Percentiles rank a stretch among this genome's conserved stretches.
Evolutionary conservation across 1,140 invertebrate genomes (phyloP).

Genomic region (Drosophila sucinea): DNA sequence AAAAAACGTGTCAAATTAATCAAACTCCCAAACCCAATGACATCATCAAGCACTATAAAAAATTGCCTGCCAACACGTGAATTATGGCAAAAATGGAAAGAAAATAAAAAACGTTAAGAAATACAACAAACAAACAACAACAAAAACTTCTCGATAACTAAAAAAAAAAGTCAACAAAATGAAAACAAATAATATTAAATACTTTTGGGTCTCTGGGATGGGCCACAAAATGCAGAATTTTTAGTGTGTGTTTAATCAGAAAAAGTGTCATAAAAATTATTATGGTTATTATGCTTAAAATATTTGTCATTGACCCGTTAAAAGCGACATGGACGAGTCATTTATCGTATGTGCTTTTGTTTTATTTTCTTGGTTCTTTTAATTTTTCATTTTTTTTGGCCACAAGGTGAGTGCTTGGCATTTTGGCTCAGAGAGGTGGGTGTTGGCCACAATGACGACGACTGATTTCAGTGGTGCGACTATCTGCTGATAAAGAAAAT

Average conservation of each 20-base stretch:
- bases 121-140: slow-evolving; percentile 5
- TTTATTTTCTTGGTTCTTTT: slow-evolving; percentile 17
- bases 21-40: slow-evolving; percentile 52
- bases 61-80: slow-evolving; percentile 67
- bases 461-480: background rate
- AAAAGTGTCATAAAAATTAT: slow-evolving; percentile 47
- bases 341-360: slow-evolving; percentile 9
- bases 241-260: slow-evolving; percentile 73
- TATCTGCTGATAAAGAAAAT: slow-evolving; percentile 44
- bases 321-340: slow-evolving; percentile 32
- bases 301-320: slow-evolving; percentile 71
- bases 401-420: slow-evolving; percentile 34
- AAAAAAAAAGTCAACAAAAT: background rate
- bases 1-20: slow-evolving; percentile 61
- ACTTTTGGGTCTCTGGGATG: slow-evolving; percentile 33
- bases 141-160: slow-evolving; percentile 37
- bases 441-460: slow-evolving; percentile 17
- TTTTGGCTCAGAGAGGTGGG: slow-evolving; percentile 18
- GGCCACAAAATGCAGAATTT: slow-evolving; percentile 27
- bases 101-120: slow-evolving; percentile 5
- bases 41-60: slow-evolving; percentile 53
- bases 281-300: slow-evolving; percentile 31
- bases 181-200: slow-evolving; percentile 20
- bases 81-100: slow-evolving; percentile 52
- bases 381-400: slow-evolving; percentile 30